These are phyloP conservation scores for Formica exsecta DNA, from an alignment of 1,140 invertebrate species.

Conservation along the genomic window DNA sequence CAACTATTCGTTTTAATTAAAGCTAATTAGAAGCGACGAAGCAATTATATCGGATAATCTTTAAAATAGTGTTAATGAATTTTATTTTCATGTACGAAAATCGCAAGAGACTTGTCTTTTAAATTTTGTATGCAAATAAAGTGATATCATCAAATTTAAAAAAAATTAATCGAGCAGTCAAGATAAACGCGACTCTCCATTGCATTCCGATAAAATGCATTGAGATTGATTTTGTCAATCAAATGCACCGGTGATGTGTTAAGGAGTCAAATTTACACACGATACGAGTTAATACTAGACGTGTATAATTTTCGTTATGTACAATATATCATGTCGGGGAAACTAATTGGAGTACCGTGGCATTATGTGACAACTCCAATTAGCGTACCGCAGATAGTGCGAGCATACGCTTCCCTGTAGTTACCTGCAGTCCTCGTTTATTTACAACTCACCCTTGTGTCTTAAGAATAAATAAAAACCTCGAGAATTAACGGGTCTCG, in stretches of 20 bases:
- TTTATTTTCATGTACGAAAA: conserved; percentile 5
- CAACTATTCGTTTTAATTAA: conserved; percentile 45
- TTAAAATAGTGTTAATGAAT: background rate
- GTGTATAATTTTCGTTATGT: conserved; percentile 30
- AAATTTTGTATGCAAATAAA: conserved; percentile 13
- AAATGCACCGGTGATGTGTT: background rate
- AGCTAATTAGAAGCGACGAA: conserved; percentile 27
- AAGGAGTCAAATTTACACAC: conserved; percentile 12
- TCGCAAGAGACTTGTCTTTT: background rate
- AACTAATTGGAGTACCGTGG: conserved; percentile 31
- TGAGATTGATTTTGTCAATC: conserved; percentile 23
- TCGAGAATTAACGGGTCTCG: background rate
- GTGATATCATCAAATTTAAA: background rate
- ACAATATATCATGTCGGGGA: background rate
- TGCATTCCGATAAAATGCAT: background rate
- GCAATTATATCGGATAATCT: conserved; percentile 13
- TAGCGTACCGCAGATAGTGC: conserved; percentile 5
- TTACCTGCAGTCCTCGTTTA: background rate
- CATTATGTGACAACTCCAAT: conserved; percentile 41
- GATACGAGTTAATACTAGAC: conserved; percentile 20
- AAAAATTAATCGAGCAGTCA: background rate
- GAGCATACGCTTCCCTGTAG: background rate
- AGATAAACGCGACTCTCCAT: background rate
- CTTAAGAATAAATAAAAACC: background rate
- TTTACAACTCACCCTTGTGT: background rate